Evolutionary conservation across 2,113 vertebrate genomes (phyloP).

Genomic region (Upupa epops): DNA sequence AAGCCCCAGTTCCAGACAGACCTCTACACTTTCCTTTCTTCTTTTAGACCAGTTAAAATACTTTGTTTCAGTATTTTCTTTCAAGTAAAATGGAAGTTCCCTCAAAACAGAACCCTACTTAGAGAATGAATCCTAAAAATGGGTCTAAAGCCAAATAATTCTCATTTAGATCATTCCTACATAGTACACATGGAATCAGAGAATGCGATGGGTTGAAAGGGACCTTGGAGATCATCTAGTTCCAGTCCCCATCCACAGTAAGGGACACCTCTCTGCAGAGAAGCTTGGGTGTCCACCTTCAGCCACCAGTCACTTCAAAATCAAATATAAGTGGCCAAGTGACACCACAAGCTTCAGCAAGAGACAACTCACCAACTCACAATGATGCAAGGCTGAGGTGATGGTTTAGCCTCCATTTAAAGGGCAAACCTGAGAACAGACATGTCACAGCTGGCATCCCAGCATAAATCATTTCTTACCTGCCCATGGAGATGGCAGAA

Average conservation of each 20-base stretch:
- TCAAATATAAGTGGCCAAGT: neutral
- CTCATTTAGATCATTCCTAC: neutral
- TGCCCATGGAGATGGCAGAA: accelerated
- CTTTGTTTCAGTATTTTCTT: neutral
- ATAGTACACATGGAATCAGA: too few species aligned
- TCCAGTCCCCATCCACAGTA: too few species aligned
- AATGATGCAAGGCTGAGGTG: neutral
- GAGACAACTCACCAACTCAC: neutral
- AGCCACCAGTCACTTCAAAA: neutral
- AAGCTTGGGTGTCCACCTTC: too few species aligned
- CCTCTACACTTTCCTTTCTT: neutral
- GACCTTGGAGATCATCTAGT: too few species aligned
- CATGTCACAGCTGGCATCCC: neutral
- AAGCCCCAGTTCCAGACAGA: neutral
- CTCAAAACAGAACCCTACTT: too few species aligned
- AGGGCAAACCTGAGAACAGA: neutral
- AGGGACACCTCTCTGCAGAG: neutral
- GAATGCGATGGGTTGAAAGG: too few species aligned
- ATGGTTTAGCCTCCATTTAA: accelerated
- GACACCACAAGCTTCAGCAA: neutral
- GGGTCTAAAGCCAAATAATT: neutral
- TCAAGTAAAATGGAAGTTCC: neutral
- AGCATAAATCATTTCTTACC: accelerated
- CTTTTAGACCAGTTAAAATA: neutral
- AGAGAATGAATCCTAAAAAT: too few species aligned